Base-by-base conservation (phyloP, 2,888 invertebrate species). In the Marasmarcha lunaedactyla region DNA sequence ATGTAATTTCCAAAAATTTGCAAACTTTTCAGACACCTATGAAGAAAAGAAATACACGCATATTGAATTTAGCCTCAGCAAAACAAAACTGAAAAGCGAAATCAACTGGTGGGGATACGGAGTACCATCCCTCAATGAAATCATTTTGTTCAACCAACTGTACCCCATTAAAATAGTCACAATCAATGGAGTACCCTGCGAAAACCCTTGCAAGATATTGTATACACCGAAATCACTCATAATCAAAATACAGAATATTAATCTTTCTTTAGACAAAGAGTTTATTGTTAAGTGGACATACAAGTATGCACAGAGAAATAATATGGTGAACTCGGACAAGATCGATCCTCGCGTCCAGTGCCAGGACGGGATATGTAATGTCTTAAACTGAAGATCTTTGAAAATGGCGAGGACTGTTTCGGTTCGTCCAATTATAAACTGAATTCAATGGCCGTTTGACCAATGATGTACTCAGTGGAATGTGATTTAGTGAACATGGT, bases 31-130 rank as follows among this genome's bases (percentile, higher is more conserved):
- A 88, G 88, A 87, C 54, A 85, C 85, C 27, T 85, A 85, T 49
- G 84, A 86, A 57, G 87, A 88, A 50, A 83, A 84, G 41, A 81
- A 81, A 47, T 89, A 86, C 66, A 85, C 84, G 37, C 70, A 85
- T 49, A 72, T 88, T 14, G 68, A 76, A 27, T 87, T 88, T 59
- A 53, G 49, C 0, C 51, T 70, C 13, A 59, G 63, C 35, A 47
- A 63, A 30, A 66, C 65, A 1, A 62, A 66, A 15, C 41, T 79
- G 0, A 52, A 44, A 1, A 77, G 71, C 48, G 47, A 42, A 1
- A 60, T 79, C 0, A 49, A 58, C 9, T 83, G 83, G 81, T 84
- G 84, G 84, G 84, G 83, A 0, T 71, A 58, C 42, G 84, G 84
- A 0, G 79, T 81, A 1, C 84, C 84, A 0, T 52, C 70, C 0